Percentiles rank a stretch among this genome's conserved stretches.
These are phyloP conservation scores for Lota lota DNA, from an alignment of 2,113 vertebrate genomes.

Conservation along the genomic window DNA sequence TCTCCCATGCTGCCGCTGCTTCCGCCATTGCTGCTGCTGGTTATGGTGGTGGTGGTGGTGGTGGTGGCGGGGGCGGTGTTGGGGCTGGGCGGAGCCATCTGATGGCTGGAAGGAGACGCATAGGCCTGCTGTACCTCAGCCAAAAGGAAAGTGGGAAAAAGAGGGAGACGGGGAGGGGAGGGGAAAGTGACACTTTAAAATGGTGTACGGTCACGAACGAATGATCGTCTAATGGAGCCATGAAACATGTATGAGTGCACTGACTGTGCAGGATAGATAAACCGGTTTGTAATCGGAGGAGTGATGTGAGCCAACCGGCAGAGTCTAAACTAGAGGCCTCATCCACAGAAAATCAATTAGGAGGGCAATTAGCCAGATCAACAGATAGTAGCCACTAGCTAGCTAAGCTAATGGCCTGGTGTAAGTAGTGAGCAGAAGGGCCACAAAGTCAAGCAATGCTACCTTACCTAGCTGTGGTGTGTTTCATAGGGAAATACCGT, in stretches of 20 bases:
- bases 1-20: constrained; percentile 71
- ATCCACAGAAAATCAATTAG: constrained; percentile 20
- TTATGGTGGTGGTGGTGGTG: constrained; percentile 40
- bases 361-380: constrained; percentile 18
- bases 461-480: no score
- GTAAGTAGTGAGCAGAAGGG: constrained; percentile 8
- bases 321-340: not conserved
- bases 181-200: not conserved
- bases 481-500: no score
- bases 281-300: not conserved
- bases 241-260: not conserved
- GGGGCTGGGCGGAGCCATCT: constrained; percentile 87
- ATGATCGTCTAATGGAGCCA: not conserved
- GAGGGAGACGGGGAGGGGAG: constrained; percentile 4
- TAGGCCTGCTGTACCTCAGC: constrained; percentile 72
- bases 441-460: not conserved
- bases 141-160: constrained; percentile 22
- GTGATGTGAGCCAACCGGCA: not conserved
- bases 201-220: not conserved
- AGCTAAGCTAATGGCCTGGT: constrained; percentile 12
- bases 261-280: not conserved
- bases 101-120: constrained; percentile 81
- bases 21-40: constrained; percentile 64
- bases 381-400: not conserved
- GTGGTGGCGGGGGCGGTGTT: constrained; percentile 57